Evolutionary conservation across 2,113 vertebrate genomes (phyloP).

Genomic region (Lophotis ruficrista): DNA sequence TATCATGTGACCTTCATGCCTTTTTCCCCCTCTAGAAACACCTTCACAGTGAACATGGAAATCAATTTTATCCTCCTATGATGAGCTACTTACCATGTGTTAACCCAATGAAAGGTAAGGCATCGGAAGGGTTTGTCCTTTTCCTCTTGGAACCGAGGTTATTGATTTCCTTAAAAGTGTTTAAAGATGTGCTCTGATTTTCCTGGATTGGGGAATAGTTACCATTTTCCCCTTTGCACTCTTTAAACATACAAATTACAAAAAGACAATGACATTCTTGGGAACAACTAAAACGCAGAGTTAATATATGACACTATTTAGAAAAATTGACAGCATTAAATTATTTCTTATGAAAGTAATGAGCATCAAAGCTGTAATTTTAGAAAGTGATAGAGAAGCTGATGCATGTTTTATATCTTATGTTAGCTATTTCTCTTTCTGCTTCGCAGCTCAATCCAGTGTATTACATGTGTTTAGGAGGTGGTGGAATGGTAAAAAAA

Average conservation of each 20-base stretch:
- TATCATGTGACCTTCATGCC: not conserved
- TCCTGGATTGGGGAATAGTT: not conserved
- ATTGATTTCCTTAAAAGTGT: not conserved
- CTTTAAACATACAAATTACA: not conserved
- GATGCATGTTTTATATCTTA: not conserved
- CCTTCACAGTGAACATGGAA: not conserved
- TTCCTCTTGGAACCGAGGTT: not conserved
- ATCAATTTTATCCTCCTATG: not conserved
- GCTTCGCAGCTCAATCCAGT: not conserved
- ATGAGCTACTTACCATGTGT: not conserved
- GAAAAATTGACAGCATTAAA: not conserved
- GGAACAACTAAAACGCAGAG: not conserved
- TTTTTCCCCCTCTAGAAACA: not conserved
- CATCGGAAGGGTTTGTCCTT: not conserved
- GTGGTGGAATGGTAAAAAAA: not conserved
- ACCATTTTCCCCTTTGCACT: not conserved
- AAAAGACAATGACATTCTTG: not conserved
- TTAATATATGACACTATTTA: not conserved
- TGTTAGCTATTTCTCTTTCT: not conserved
- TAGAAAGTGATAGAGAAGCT: not conserved
- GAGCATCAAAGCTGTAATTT: not conserved
- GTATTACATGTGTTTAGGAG: not conserved
- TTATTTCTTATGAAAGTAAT: not conserved
- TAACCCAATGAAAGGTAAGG: not conserved
- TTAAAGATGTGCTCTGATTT: not conserved